Conservation (phyloP, 2,888 invertebrate genomes). For the Heteromurus nitidus region DNA sequence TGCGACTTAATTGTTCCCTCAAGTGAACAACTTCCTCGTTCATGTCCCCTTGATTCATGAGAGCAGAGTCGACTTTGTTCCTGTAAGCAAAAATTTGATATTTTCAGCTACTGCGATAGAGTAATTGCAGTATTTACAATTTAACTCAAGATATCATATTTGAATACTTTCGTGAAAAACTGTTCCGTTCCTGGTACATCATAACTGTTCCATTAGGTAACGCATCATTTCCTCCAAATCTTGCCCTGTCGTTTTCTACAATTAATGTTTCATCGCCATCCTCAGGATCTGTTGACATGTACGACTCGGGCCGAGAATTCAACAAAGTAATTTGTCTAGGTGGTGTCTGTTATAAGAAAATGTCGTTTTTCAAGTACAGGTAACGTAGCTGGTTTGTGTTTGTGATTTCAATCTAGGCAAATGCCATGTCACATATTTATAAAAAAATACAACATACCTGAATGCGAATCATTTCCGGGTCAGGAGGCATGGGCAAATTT, state of each 20-base stretch:
- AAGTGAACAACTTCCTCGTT: constrained; percentile 84
- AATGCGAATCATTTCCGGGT: constrained; percentile 83
- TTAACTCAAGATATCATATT: background rate
- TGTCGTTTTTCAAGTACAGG: background rate
- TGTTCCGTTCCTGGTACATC: constrained; percentile 42
- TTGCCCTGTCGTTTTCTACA: constrained; percentile 67
- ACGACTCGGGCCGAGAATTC: constrained; percentile 72
- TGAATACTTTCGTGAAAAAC: constrained; percentile 34
- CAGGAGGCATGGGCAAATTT: constrained; percentile 81
- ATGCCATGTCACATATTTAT: no score
- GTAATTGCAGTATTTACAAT: no score
- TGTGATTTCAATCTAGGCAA: no score
- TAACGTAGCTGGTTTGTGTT: no score
- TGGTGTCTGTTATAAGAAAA: constrained; percentile 82
- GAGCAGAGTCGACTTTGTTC: constrained; percentile 35
- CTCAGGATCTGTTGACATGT: constrained; percentile 65
- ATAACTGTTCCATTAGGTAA: constrained; percentile 57
- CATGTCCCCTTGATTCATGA: constrained; percentile 49
- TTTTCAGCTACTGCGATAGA: no score
- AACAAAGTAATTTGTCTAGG: constrained; percentile 88
- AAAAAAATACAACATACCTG: constrained; percentile 59
- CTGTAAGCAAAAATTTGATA: no score
- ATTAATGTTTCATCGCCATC: constrained; percentile 72
- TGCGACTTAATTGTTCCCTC: constrained; percentile 88
- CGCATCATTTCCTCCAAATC: constrained; percentile 52